Evolutionary conservation across 2,113 vertebrate genomes (phyloP), one percentile per base, ranked within the genome.

Genomic region (Serinus canaria): DNA sequence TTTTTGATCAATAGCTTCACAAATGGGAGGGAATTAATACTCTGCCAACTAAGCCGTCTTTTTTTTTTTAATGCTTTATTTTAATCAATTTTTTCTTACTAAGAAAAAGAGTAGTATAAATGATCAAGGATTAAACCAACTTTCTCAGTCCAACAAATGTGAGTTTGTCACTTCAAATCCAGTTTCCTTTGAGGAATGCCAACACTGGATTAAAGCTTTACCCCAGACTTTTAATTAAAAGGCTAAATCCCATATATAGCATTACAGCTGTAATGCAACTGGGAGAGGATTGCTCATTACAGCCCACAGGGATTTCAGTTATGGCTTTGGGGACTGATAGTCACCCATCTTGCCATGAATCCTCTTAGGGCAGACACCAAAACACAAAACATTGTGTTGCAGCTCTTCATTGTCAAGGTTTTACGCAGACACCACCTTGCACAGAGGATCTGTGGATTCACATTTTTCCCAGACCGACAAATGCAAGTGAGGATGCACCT

Each of bases 161-260:
- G 91, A 70, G 93, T 96, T 97, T 96, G 60, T 85, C 73, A 72
- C 43, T 95, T 96, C 82, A 70, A 89, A 86, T 83, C 89, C 90
- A 43, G 72, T 95, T 96, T 87, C 74, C 78, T 89, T 91, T 93
- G 49, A 95, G 84, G 81, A 96, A 90, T 59, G 53, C 11, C 66
- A 96, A 70, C 79, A 83, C 89, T 88, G 50, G 86, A 96, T 97
- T 97, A 96, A 95, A 92, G 69, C 75, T 89, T 85, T 92, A 87
- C 92, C 89, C 68, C 16, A 83, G 56, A 50, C 56, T 93, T 77
- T n/a, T 96, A 97, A 98, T 97, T 98, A 97, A 98, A 97, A 96
- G 74, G 70, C 87, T 93, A 96, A 97, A 97, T 96, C 91, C 62
- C 78, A 90, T 96, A 67, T 77, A 82, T 31, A 81, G 55, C 64